These are phyloP conservation scores for Acanthosepion esculentum DNA, from an alignment of 2,888 invertebrate genomes.

Conservation along the genomic window DNA sequence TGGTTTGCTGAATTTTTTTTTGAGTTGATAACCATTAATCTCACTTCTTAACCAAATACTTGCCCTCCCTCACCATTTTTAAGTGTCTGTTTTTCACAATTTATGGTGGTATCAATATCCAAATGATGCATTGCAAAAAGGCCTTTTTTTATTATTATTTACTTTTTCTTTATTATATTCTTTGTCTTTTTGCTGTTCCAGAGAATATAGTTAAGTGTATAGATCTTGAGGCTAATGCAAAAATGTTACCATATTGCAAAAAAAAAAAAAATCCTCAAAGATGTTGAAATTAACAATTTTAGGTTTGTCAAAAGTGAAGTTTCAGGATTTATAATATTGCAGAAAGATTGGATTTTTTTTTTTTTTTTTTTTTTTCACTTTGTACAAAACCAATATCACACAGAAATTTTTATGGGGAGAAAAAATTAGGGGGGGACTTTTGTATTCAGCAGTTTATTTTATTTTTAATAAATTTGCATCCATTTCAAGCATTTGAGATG, in stretches of 20 bases:
- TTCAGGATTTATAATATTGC: background rate
- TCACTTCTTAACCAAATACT: background rate
- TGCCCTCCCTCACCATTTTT: background rate
- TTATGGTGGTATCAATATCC: background rate
- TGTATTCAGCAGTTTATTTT: background rate
- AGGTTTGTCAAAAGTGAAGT: background rate
- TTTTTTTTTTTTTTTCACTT: background rate
- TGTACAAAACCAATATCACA: background rate
- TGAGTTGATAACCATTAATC: no score
- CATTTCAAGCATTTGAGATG: no score
- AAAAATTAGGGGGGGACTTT: background rate
- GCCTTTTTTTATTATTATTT: background rate
- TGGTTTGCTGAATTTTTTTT: no score
- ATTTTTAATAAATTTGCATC: background rate
- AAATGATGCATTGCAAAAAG: background rate
- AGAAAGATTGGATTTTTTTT: background rate
- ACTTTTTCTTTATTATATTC: background rate
- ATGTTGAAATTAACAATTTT: background rate
- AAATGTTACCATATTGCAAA: background rate
- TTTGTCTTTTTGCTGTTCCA: background rate
- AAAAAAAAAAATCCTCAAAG: background rate
- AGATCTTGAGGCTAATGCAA: background rate
- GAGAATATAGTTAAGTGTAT: background rate
- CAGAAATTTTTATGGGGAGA: background rate
- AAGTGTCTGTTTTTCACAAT: background rate